Base-by-base conservation (phyloP, 2,888 invertebrate species). In the Mythimna impura region DNA sequence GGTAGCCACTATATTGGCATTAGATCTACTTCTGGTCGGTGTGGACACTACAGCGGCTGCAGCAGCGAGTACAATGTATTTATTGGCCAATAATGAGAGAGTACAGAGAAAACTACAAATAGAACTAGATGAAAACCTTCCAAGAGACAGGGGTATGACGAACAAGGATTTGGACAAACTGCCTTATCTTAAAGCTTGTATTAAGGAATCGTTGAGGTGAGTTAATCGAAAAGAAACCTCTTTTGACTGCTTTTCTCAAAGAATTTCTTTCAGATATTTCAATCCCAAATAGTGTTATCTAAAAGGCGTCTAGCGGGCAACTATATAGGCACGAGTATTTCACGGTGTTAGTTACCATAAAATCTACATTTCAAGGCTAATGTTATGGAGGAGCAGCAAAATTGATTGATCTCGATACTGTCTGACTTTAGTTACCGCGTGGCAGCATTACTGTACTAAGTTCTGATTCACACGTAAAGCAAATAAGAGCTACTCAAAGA, bases 41-140 rank as follows among this genome's bases (percentile, higher is more conserved):
- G 97, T 98, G 2, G 98, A 98, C 89, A 98, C 98, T 94, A 98
- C 98, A 6, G 98, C 98, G 0, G 98, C 98, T 54, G 97, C 98
- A 6, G 97, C 97, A 22, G 97, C 98, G 0, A 98, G 98, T 76
- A 97, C 97, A 22, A 96, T 98, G 73, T 98, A 98, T 93, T 97
- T 98, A 89, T 92, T 98, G 82, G 97, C 98, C 10, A 97, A 97
- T 86, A 98, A 98, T 93, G 96, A 96, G 17, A 97, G 97, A 69
- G 97, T 97, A 78, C 98, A 98, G 89, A 96, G 95, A 82, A 96
- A 93, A 80, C 93, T 98, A 67, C 97, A 97, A 88, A 87, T 96
- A 34, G 98, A 98, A 93, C 91, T 98, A 50, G 95, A 96, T 81
- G 89, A 89, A 43, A 93, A 97, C 75, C 93, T 98, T 78, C 97